Percentiles rank a stretch among this genome's conserved stretches.
Evolutionary conservation across 2,888 invertebrate genomes (phyloP).

Genomic region (Drosophila rellima): DNA sequence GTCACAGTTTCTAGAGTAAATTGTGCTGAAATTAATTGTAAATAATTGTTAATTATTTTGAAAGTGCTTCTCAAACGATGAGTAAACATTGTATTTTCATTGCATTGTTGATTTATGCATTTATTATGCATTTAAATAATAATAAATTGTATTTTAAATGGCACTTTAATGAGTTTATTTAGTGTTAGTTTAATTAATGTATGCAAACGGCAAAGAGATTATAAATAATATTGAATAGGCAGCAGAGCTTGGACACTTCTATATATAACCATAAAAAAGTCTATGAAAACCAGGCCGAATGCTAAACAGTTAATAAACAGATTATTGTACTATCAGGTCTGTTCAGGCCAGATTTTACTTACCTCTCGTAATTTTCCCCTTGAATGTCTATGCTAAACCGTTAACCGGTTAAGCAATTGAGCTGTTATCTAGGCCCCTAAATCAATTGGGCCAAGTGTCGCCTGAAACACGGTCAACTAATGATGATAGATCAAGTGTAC

Average conservation of each 20-base stretch:
- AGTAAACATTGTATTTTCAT: slow-evolving; percentile 3
- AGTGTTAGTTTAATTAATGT: slow-evolving; percentile 45
- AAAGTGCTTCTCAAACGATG: not conserved
- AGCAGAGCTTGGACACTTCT: not conserved
- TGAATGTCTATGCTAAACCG: slow-evolving; percentile 7
- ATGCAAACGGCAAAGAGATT: slow-evolving; percentile 2
- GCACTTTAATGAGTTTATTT: slow-evolving; percentile 36
- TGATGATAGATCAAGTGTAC: slow-evolving; percentile 76
- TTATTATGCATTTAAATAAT: slow-evolving; percentile 24
- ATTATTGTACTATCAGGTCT: not conserved
- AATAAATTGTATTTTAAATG: slow-evolving; percentile 28
- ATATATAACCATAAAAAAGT: not conserved
- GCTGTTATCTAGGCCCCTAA: slow-evolving; percentile 54
- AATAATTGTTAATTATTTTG: slow-evolving; percentile 1
- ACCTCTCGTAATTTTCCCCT: slow-evolving; percentile 16
- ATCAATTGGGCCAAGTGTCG: slow-evolving; percentile 77
- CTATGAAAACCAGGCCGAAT: not conserved
- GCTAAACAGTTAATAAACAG: not conserved
- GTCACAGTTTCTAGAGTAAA: not conserved
- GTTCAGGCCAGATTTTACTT: not conserved
- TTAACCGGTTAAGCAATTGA: slow-evolving; percentile 45
- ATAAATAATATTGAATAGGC: not conserved
- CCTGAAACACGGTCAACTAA: slow-evolving; percentile 73
- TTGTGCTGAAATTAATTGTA: slow-evolving; percentile 1
- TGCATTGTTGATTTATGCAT: slow-evolving; percentile 42